Conservation (phyloP, 2,888 invertebrate genomes). For the Napeogenes inachia region DNA sequence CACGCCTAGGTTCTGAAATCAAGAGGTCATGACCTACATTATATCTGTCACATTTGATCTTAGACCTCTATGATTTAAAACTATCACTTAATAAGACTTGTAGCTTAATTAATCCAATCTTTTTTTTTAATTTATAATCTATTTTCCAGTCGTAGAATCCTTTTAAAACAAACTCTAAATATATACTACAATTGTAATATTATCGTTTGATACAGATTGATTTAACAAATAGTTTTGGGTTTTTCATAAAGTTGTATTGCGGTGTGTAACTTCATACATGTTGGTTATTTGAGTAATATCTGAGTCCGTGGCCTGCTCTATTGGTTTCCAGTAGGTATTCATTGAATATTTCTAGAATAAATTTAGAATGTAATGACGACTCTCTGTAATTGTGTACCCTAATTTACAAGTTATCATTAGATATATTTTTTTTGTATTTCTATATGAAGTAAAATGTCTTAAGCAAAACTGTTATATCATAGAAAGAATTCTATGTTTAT, state of each 20-base stretch:
- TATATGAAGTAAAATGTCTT: too few species aligned
- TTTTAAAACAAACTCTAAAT: too few species aligned
- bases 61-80: neutral
- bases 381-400: neutral
- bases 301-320: conserved; percentile 27
- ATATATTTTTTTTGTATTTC: too few species aligned
- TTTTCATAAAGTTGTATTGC: neutral
- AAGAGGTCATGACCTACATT: conserved; percentile 1
- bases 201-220: neutral
- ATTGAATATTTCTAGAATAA: neutral
- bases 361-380: neutral
- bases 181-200: too few species aligned
- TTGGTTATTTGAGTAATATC: conserved; percentile 22
- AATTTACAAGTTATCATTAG: neutral
- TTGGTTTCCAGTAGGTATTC: conserved; percentile 17
- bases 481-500: too few species aligned
- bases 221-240: neutral
- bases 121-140: too few species aligned
- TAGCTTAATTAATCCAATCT: too few species aligned
- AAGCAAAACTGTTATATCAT: too few species aligned
- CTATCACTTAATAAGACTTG: too few species aligned
- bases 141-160: too few species aligned
- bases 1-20: conserved; percentile 12
- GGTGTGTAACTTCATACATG: neutral
- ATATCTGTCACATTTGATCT: neutral